A percentile compares a stretch with the other conserved stretches of the same genome.
Evolutionary conservation across 2,113 vertebrate genomes (phyloP).

Genomic region (Muscicapa adusta): DNA sequence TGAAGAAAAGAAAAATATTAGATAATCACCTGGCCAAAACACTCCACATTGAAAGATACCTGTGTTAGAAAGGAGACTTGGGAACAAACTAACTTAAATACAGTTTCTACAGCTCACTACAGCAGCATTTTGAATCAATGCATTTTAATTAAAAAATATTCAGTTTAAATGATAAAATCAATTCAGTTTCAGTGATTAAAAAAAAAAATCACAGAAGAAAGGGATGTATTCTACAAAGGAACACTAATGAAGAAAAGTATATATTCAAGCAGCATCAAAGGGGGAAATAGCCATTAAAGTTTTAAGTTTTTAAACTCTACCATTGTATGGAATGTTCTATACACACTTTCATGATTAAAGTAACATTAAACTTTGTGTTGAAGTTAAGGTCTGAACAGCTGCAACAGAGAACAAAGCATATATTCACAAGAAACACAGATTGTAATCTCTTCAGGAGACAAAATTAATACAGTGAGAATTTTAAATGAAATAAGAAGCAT

Average conservation of each 20-base stretch:
- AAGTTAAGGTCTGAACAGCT: neutral
- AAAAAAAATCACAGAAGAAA: neutral
- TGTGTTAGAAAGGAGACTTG: neutral
- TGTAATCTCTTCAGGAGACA: neutral
- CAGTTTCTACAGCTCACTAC: neutral
- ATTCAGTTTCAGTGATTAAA: too few relatives aligned
- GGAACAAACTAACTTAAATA: neutral
- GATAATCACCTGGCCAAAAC: neutral
- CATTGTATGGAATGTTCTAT: neutral
- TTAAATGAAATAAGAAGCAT: neutral
- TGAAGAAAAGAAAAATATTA: neutral
- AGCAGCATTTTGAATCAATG: neutral
- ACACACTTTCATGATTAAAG: neutral
- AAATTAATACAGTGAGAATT: neutral
- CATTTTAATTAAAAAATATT: neutral
- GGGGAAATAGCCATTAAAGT: neutral
- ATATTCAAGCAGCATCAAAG: neutral
- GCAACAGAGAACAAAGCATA: neutral
- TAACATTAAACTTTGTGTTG: neutral
- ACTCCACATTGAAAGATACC: neutral
- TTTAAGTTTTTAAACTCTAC: neutral
- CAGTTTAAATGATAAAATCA: too few relatives aligned
- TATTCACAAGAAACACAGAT: neutral
- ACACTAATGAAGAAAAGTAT: neutral
- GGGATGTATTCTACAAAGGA: neutral